Conservation (phyloP, 2,888 invertebrate species). For the Hoplodrina ambigua region DNA sequence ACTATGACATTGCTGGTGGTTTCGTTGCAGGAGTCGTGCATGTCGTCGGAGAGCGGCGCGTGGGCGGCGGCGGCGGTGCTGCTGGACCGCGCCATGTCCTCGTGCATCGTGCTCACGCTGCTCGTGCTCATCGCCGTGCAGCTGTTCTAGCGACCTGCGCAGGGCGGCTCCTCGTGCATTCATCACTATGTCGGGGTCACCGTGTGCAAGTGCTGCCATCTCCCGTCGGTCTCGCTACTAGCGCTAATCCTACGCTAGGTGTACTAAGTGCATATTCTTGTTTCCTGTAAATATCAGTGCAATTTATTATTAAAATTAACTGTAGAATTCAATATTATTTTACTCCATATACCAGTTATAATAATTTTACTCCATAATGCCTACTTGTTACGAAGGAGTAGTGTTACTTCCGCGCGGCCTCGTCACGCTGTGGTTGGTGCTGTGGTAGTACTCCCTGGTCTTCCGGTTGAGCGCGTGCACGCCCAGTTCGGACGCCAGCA, state of each 20-base stretch:
- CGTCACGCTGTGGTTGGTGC: not conserved
- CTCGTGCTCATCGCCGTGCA: constrained; percentile 62
- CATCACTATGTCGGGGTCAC: not conserved
- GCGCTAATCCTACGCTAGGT: constrained; percentile 1
- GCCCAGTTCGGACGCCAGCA: constrained; percentile 59
- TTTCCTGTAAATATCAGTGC: constrained; percentile 49
- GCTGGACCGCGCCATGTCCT: constrained; percentile 72
- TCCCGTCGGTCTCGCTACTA: not conserved
- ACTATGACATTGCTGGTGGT: not conserved
- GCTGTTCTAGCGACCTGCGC: constrained; percentile 30
- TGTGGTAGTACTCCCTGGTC: not conserved
- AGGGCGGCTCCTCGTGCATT: not conserved
- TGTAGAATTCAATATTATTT: constrained; percentile 11
- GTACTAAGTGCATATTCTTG: constrained; percentile 24
- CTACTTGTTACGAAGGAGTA: not conserved
- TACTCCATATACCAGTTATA: not conserved
- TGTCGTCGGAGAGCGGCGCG: constrained; percentile 68
- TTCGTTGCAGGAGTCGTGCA: constrained; percentile 51
- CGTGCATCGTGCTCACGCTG: constrained; percentile 66
- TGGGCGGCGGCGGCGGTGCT: constrained; percentile 80
- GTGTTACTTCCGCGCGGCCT: not conserved
- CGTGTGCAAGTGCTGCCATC: not conserved
- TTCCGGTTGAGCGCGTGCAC: constrained; percentile 20
- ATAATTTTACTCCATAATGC: no score
- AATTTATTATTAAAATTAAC: constrained; percentile 37